Conservation (phyloP, 1,140 invertebrate genomes). For the Holotrichia oblita region DNA sequence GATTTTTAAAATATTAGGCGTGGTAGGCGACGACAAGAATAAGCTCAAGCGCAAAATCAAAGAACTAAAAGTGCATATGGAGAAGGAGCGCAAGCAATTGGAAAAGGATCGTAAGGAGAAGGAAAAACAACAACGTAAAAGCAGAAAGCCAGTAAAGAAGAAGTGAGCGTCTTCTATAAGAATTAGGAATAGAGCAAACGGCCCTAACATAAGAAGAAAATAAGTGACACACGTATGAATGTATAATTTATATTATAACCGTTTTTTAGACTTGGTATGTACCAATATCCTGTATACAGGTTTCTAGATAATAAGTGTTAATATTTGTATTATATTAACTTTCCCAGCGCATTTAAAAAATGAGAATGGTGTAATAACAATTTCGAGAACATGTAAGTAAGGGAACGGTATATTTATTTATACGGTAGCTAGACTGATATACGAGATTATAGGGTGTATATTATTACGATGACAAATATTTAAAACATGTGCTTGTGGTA, state of each 20-base stretch:
- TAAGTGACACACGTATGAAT: constrained; percentile 26
- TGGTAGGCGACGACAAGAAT: constrained; percentile 81
- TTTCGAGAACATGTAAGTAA: not conserved
- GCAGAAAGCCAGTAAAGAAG: constrained; percentile 74
- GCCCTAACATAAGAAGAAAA: constrained; percentile 5
- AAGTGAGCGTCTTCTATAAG: constrained; percentile 59
- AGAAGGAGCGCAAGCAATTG: constrained; percentile 78
- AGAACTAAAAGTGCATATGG: constrained; percentile 80
- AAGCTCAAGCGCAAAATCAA: constrained; percentile 89
- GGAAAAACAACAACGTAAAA: constrained; percentile 79
- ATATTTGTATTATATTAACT: constrained; percentile 34
- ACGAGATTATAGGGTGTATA: constrained; percentile 25
- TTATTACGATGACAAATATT: constrained; percentile 21
- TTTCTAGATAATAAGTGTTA: constrained; percentile 31
- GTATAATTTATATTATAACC: constrained; percentile 14
- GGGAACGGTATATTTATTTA: constrained; percentile 16
- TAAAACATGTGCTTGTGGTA: constrained; percentile 26
- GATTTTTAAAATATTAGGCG: constrained; percentile 88
- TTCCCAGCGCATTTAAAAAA: constrained; percentile 9
- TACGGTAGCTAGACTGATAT: constrained; percentile 34
- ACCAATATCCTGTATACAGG: constrained; percentile 29
- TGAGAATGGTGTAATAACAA: constrained; percentile 1
- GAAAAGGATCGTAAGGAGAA: constrained; percentile 82
- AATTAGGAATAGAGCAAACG: not conserved
- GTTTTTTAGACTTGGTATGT: constrained; percentile 27